Conservation (phyloP, 2,797 vertebrate genomes). For the Clarias pachynema region DNA sequence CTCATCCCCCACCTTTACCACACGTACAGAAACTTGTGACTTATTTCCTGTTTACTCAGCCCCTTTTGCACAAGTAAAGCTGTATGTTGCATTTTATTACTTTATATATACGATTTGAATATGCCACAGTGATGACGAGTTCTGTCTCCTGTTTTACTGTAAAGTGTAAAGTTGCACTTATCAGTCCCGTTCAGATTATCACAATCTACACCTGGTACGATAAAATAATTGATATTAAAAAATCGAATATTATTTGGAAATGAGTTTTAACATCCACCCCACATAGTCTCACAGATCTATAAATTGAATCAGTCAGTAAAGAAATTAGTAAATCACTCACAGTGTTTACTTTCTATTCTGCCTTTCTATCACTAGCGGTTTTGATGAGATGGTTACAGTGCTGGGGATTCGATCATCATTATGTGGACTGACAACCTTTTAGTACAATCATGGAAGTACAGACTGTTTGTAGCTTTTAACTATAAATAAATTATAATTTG, state of each 20-base stretch:
- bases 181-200: background rate
- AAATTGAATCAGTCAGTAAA: background rate
- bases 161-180: background rate
- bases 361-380: background rate
- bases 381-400: background rate
- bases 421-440: background rate
- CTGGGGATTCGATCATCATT: background rate
- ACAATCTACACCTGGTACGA: background rate
- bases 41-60: slow-evolving; percentile 2
- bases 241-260: too few relatives aligned
- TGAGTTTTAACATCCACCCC: background rate
- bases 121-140: background rate
- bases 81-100: background rate
- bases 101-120: background rate
- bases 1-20: slow-evolving; percentile 10
- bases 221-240: background rate
- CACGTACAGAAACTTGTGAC: background rate
- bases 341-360: background rate
- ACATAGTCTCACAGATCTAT: background rate
- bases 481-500: too few relatives aligned
- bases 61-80: background rate
- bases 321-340: background rate
- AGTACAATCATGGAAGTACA: background rate
- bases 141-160: background rate
- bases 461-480: background rate